Evolutionary conservation across 2,113 vertebrate species (phyloP).

Genomic region (Azemiops feae): DNA sequence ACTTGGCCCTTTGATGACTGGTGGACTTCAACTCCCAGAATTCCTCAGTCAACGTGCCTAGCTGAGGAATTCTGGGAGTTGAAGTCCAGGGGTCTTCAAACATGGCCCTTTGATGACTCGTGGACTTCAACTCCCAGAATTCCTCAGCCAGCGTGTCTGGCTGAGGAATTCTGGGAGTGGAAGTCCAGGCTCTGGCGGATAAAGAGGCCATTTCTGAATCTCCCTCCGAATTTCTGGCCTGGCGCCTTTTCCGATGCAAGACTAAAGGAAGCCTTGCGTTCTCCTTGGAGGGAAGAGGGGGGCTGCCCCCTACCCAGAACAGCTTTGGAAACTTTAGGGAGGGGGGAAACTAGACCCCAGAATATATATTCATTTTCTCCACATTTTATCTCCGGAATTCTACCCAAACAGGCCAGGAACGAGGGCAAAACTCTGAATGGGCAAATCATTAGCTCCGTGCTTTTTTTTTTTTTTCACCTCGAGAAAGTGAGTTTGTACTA

Average conservation of each 20-base stretch:
- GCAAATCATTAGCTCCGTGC: background rate
- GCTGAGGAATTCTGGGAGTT: too few relatives aligned
- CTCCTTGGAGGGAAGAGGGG: background rate
- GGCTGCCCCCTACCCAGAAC: background rate
- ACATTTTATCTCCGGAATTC: background rate
- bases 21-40: background rate
- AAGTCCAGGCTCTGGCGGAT: background rate
- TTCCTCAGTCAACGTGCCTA: too few relatives aligned
- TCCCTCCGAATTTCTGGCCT: background rate
- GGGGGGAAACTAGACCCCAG: background rate
- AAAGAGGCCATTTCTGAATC: background rate
- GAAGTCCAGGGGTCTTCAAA: too few relatives aligned
- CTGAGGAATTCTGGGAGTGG: background rate
- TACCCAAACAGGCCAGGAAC: background rate
- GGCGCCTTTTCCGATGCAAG: background rate
- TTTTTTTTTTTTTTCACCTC: background rate
- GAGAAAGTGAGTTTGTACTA: background rate
- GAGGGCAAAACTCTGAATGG: background rate
- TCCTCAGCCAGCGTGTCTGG: too few relatives aligned
- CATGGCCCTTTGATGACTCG: too few relatives aligned
- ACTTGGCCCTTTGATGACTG: background rate
- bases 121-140: too few relatives aligned
- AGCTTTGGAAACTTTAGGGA: background rate
- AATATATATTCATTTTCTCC: background rate
- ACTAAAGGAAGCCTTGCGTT: background rate